Evolutionary conservation across 2,888 invertebrate species (phyloP).

Genomic region (Sarcophaga variegata): DNA sequence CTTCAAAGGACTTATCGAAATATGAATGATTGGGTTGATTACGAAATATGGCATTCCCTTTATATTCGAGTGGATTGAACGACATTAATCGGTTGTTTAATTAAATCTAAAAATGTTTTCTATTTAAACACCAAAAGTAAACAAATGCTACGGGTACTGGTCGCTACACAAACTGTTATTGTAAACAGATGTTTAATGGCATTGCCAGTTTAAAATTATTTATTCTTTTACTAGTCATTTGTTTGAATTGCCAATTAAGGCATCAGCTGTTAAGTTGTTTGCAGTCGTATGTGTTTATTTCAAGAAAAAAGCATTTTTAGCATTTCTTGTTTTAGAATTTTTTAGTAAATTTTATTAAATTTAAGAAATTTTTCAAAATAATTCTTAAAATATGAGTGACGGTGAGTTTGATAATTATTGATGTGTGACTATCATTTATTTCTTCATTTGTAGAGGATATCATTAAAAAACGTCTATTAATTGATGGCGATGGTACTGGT

Average conservation of each 20-base stretch:
- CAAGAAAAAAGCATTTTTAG: background rate
- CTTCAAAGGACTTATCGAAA: constrained; percentile 76
- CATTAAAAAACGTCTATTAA: constrained; percentile 92
- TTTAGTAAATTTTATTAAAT: background rate
- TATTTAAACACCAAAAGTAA: background rate
- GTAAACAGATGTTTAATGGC: background rate
- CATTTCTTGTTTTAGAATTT: background rate
- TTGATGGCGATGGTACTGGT: constrained; percentile 98
- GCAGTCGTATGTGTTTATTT: background rate
- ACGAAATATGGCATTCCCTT: constrained; percentile 69
- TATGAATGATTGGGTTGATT: constrained; percentile 75
- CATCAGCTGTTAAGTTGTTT: constrained; percentile 15
- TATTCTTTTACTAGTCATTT: background rate
- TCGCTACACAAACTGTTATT: background rate
- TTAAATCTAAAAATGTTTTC: too few relatives aligned
- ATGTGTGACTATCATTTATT: background rate
- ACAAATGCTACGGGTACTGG: background rate
- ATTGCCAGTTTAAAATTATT: constrained; percentile 20
- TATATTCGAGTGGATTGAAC: background rate
- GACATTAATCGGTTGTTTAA: background rate
- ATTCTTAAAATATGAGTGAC: background rate
- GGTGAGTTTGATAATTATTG: background rate
- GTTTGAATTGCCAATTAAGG: constrained; percentile 34
- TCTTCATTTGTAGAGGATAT: constrained; percentile 89
- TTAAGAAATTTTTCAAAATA: background rate